Evolutionary conservation across 2,888 invertebrate species (phyloP).

Genomic region (Latrodectus elegans): DNA sequence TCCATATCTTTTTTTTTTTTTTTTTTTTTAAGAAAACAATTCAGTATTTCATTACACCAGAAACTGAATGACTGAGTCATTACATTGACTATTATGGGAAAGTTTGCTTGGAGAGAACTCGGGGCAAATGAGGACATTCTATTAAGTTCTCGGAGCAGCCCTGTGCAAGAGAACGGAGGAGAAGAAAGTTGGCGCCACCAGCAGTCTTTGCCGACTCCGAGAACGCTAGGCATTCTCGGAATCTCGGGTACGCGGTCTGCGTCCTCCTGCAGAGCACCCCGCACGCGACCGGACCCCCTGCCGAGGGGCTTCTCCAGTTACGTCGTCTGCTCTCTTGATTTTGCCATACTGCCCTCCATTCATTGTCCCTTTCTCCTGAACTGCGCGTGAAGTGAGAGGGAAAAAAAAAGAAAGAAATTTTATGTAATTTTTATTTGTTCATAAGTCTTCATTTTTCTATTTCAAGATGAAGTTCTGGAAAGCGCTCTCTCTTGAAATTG

Average conservation of each 20-base stretch:
- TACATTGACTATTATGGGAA: background rate
- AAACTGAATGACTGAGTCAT: no score
- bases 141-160: slow-evolving; percentile 24
- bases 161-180: background rate
- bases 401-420: background rate
- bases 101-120: background rate
- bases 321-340: background rate
- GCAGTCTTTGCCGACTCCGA: slow-evolving; percentile 19
- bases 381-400: background rate
- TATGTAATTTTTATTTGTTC: no score
- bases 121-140: background rate
- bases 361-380: background rate
- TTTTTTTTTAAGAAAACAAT: background rate
- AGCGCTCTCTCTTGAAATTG: no score
- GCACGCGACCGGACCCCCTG: slow-evolving; percentile 31
- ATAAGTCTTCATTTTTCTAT: no score
- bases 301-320: slow-evolving; percentile 2
- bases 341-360: no score
- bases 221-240: slow-evolving; percentile 48
- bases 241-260: slow-evolving; percentile 22
- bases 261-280: slow-evolving; percentile 23
- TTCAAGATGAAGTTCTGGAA: no score
- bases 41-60: background rate
- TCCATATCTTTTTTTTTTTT: no score
- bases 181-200: slow-evolving; percentile 9